A percentile compares a stretch with the other conserved stretches of the same genome.
phyloP scores from a whole-genome alignment of 2,888 invertebrate species.

The Syrphus vitripennis region DNA sequence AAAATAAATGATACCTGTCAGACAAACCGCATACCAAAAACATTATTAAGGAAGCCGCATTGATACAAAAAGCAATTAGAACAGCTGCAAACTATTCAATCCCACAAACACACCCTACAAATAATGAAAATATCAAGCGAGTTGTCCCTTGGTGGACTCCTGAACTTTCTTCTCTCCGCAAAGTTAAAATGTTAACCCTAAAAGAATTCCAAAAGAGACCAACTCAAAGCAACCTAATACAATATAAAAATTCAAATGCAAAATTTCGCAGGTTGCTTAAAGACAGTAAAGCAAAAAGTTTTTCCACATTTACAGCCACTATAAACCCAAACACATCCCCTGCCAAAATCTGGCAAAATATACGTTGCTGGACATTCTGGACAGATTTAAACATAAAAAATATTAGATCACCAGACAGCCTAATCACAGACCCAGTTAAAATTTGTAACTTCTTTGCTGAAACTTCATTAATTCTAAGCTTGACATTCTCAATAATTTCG shows the following conservation, averaged over 20 bases:
- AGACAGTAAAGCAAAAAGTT: neutral
- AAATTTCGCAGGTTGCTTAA: slow-evolving; percentile 1
- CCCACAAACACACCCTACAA: neutral
- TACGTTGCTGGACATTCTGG: neutral
- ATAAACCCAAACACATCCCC: neutral
- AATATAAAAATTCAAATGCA: slow-evolving; percentile 25
- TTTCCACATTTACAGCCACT: neutral
- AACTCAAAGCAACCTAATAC: neutral
- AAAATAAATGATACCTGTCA: neutral
- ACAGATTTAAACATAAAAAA: neutral
- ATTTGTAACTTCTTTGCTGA: neutral
- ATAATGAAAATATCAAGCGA: neutral
- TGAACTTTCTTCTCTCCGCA: neutral
- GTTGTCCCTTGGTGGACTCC: slow-evolving; percentile 22
- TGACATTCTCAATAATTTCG: neutral
- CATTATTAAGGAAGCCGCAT: neutral
- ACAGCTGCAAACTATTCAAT: neutral
- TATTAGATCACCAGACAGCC: neutral
- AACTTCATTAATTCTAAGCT: neutral
- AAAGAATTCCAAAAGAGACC: slow-evolving; percentile 14
- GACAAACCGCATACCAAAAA: neutral
- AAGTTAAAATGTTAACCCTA: neutral
- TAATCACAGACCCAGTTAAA: neutral
- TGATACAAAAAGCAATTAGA: neutral
- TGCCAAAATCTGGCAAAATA: neutral